Evolutionary conservation across 1,140 invertebrate species (phyloP).

Genomic region (Monomorium pharaonis): DNA sequence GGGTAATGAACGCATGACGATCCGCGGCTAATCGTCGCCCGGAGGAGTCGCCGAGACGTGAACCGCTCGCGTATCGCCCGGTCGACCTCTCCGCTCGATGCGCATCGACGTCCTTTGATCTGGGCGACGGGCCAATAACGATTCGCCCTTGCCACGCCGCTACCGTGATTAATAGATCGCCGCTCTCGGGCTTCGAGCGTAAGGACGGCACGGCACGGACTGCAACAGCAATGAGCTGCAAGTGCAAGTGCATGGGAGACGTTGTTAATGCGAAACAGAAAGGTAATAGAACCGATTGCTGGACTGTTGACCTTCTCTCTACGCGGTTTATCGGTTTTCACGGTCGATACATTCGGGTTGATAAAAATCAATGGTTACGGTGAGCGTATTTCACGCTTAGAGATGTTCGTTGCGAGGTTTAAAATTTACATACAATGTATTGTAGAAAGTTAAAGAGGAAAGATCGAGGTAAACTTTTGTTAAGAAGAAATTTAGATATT

Average conservation of each 20-base stretch:
- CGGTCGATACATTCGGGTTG: background rate
- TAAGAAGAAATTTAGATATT: background rate
- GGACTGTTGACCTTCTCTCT: background rate
- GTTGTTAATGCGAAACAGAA: background rate
- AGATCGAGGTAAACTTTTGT: background rate
- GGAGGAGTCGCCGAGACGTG: constrained; percentile 47
- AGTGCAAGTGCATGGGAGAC: background rate
- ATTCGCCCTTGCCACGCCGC: background rate
- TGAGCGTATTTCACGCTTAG: no score
- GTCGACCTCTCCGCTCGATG: constrained; percentile 7
- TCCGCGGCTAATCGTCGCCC: constrained; percentile 50
- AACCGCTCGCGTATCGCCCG: constrained; percentile 28
- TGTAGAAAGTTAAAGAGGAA: background rate
- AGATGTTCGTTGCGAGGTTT: background rate
- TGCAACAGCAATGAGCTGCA: background rate
- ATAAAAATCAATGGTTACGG: background rate
- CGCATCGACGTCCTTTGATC: constrained; percentile 46
- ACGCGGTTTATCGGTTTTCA: background rate
- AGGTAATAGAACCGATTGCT: background rate
- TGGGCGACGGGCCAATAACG: constrained; percentile 24
- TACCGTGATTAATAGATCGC: constrained; percentile 49
- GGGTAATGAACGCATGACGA: constrained; percentile 51
- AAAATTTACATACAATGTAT: background rate
- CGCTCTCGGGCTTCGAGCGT: background rate
- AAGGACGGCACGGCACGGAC: background rate